phyloP scores from a whole-genome alignment of 2,888 invertebrate species.

The Diogma glabrata region DNA sequence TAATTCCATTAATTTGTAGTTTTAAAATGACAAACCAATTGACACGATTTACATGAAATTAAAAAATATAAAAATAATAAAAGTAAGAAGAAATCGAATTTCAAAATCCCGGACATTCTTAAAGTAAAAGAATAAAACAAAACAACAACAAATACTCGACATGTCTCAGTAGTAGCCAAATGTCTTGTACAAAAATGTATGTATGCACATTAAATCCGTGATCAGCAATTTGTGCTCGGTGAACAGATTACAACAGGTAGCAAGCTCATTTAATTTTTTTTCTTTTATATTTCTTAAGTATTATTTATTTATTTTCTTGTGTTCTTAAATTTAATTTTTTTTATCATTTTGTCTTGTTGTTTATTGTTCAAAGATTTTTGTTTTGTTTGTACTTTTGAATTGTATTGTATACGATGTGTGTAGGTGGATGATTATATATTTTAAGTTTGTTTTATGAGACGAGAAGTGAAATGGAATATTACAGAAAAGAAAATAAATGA shows the following conservation, averaged over 20 bases:
- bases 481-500: conserved; percentile 5
- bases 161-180: conserved; percentile 7
- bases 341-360: too few relatives aligned
- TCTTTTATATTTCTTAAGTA: conserved; percentile 3
- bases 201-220: neutral
- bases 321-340: too few relatives aligned
- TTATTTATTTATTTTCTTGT: too few relatives aligned
- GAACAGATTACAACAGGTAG: conserved; percentile 8
- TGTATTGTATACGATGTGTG: neutral
- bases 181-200: conserved; percentile 4
- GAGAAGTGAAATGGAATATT: conserved; percentile 3
- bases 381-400: too few relatives aligned
- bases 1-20: too few relatives aligned
- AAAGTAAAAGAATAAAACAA: neutral
- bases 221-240: conserved; percentile 7
- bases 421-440: too few relatives aligned
- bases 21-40: conserved; percentile 5
- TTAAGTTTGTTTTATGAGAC: too few relatives aligned
- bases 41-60: conserved; percentile 1
- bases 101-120: conserved; percentile 4
- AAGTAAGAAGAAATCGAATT: neutral
- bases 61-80: neutral
- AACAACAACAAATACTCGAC: neutral
- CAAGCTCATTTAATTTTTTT: neutral
- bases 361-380: too few relatives aligned